Percentiles rank a stretch among this genome's conserved stretches.
Evolutionary conservation across 2,888 invertebrate genomes (phyloP).

Genomic region (Archips xylosteana): DNA sequence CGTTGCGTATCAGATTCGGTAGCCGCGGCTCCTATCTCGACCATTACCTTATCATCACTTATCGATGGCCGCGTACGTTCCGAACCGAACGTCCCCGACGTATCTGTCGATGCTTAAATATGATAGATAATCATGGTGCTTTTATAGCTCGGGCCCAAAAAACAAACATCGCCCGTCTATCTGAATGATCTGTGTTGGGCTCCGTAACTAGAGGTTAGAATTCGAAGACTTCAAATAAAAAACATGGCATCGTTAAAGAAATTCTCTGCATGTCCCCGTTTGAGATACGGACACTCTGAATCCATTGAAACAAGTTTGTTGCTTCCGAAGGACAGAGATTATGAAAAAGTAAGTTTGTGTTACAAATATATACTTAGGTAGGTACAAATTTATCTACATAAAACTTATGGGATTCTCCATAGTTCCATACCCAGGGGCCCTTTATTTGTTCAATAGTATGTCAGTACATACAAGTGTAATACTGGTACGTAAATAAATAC

Average conservation of each 20-base stretch:
- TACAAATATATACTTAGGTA: neutral
- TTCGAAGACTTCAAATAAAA: conserved; percentile 64
- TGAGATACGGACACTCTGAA: conserved; percentile 51
- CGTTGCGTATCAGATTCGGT: conserved; percentile 77
- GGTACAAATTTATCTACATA: neutral
- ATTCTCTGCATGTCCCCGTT: conserved; percentile 65
- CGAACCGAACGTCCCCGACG: conserved; percentile 62
- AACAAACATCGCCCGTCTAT: conserved; percentile 63
- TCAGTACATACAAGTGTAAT: too few relatives aligned
- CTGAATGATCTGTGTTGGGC: conserved; percentile 64
- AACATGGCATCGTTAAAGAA: conserved; percentile 62
- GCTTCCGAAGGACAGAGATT: conserved; percentile 21
- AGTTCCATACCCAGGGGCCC: too few relatives aligned
- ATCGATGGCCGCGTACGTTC: conserved; percentile 62
- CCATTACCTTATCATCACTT: conserved; percentile 81
- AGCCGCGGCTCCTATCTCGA: conserved; percentile 66
- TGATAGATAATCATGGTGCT: conserved; percentile 73
- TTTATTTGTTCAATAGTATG: too few relatives aligned
- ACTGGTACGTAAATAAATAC: too few relatives aligned
- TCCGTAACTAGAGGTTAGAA: conserved; percentile 73
- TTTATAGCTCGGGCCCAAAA: conserved; percentile 69
- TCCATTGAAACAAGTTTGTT: conserved; percentile 40
- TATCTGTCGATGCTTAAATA: conserved; percentile 76
- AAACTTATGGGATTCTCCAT: neutral
- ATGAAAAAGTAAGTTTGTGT: neutral